These are phyloP conservation scores for Semotilus atromaculatus DNA, from an alignment of 2,797 vertebrate species.

Conservation along the genomic window DNA sequence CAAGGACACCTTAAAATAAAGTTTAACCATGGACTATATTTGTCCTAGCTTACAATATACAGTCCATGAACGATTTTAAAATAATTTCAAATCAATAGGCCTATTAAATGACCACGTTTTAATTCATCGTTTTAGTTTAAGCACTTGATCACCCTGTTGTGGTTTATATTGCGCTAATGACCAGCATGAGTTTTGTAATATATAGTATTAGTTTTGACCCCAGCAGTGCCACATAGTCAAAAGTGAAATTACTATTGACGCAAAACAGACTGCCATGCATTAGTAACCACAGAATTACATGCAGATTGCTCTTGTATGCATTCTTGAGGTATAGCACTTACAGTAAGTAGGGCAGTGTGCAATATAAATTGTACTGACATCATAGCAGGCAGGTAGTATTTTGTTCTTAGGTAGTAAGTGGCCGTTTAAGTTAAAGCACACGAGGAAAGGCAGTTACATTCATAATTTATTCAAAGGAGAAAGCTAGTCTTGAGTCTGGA, in stretches of 20 bases:
- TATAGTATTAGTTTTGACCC: neutral
- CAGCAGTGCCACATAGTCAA: neutral
- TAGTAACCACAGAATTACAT: constrained; percentile 5
- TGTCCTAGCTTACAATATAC: neutral
- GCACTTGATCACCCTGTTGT: neutral
- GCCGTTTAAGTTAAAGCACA: constrained; percentile 28
- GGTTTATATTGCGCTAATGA: neutral
- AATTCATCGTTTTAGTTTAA: neutral
- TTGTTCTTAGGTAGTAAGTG: neutral
- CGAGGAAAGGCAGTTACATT: constrained; percentile 22
- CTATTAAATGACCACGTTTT: neutral
- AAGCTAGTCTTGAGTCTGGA: constrained; percentile 34
- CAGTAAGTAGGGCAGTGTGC: constrained; percentile 22
- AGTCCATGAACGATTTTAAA: neutral
- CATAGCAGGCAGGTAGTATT: constrained; percentile 24
- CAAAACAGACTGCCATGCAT: neutral
- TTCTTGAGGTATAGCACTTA: constrained; percentile 16
- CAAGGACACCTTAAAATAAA: too few species aligned
- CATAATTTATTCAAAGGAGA: constrained; percentile 37
- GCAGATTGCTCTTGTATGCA: constrained; percentile 1
- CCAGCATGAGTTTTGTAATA: neutral
- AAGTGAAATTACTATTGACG: neutral
- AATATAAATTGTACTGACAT: neutral
- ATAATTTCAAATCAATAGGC: neutral
- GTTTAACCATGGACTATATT: neutral